Percentiles rank a stretch among this genome's conserved stretches.
phyloP scores from a whole-genome alignment of 2,888 invertebrate species.

The Carabus problematicus region DNA sequence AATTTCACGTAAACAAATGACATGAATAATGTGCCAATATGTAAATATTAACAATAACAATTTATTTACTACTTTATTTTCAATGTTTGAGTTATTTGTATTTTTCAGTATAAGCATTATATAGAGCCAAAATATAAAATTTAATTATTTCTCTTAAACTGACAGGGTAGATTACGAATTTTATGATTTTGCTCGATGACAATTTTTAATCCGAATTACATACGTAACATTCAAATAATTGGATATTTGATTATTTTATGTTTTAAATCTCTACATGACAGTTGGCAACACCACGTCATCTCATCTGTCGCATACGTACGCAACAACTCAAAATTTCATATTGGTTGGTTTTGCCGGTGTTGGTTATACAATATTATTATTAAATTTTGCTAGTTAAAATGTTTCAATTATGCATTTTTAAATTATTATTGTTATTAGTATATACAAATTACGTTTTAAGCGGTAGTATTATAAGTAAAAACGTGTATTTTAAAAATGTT shows the following conservation, averaged over 20 bases:
- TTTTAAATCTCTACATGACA: neutral
- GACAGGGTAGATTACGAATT: too few relatives aligned
- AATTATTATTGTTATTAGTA: constrained; percentile 23
- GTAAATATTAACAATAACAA: too few relatives aligned
- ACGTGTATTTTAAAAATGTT: constrained; percentile 77
- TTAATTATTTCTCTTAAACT: too few relatives aligned
- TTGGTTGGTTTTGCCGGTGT: constrained; percentile 27
- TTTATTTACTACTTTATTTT: too few relatives aligned
- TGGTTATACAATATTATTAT: constrained; percentile 2
- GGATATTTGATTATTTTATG: constrained; percentile 1
- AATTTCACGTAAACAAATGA: too few relatives aligned
- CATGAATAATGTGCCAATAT: neutral
- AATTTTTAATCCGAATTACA: neutral
- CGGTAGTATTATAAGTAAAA: constrained; percentile 62
- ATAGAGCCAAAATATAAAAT: too few relatives aligned
- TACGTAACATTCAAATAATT: neutral
- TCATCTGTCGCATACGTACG: constrained; percentile 15
- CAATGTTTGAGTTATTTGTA: too few relatives aligned
- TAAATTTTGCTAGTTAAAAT: constrained; percentile 30
- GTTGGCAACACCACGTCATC: constrained; percentile 34
- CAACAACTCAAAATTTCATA: constrained; percentile 1
- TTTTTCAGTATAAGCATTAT: too few relatives aligned
- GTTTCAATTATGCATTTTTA: constrained; percentile 14
- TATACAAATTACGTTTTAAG: constrained; percentile 18
- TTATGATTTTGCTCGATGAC: too few relatives aligned